A percentile compares a stretch with the other conserved stretches of the same genome.
These are phyloP conservation scores for Odontophorus gujanensis DNA, from an alignment of 2,113 vertebrate genomes.

Conservation along the genomic window DNA sequence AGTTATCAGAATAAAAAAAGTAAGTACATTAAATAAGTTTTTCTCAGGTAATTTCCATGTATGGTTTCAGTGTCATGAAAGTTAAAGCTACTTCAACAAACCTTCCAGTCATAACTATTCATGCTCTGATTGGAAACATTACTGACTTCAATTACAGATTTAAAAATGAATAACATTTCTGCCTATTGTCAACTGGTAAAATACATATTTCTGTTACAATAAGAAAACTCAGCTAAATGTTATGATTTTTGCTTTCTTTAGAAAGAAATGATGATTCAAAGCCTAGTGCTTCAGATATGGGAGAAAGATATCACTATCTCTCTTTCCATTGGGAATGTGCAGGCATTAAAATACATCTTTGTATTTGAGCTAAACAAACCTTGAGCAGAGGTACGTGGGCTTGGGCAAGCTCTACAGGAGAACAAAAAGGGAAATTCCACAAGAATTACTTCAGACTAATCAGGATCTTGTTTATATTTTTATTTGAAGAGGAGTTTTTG, in stretches of 20 bases:
- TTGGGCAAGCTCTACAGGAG: neutral
- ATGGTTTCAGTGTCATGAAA: neutral
- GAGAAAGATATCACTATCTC: conserved; percentile 6
- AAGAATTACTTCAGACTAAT: conserved; percentile 35
- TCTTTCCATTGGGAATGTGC: neutral
- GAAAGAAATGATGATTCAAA: conserved; percentile 11
- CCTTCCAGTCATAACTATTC: neutral
- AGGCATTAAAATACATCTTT: conserved; percentile 9
- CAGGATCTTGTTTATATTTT: conserved; percentile 41
- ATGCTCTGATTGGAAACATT: neutral
- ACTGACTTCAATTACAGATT: neutral
- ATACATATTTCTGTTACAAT: neutral
- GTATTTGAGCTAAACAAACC: conserved; percentile 10
- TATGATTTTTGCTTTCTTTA: conserved; percentile 24
- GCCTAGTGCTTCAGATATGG: neutral
- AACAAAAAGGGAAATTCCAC: conserved; percentile 53
- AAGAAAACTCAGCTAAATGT: conserved; percentile 7
- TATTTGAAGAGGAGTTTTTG: conserved; percentile 11
- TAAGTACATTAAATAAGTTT: neutral
- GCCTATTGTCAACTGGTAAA: neutral
- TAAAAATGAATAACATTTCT: neutral
- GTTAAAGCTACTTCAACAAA: neutral
- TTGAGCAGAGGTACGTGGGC: neutral
- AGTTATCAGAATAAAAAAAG: conserved; percentile 25
- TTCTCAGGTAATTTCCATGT: neutral